A percentile compares a stretch with the other conserved stretches of the same genome.
Conservation (phyloP, 2,797 vertebrate species). For the Cuculus canorus region DNA sequence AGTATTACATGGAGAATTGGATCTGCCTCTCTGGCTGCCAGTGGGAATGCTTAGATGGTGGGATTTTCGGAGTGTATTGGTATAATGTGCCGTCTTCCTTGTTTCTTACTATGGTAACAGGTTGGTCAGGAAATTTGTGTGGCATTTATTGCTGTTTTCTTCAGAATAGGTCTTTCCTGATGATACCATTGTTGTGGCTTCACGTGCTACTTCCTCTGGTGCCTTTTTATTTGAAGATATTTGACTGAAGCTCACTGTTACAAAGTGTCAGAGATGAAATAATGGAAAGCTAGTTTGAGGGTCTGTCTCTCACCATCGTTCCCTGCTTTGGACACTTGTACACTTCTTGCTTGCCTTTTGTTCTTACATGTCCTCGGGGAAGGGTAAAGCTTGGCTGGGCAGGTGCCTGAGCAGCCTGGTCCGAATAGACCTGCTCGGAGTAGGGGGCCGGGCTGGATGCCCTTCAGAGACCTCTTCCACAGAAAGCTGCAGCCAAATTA, state of each 20-base stretch:
- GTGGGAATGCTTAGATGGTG: no score
- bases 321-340: background rate
- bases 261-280: background rate
- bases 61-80: background rate
- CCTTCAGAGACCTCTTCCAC: background rate
- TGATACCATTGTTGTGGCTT: background rate
- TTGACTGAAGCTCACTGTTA: background rate
- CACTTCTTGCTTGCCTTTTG: background rate
- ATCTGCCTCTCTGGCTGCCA: background rate
- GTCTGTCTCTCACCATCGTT: fast-evolving
- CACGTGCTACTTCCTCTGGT: background rate
- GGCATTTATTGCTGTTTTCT: background rate
- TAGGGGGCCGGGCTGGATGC: background rate
- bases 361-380: background rate
- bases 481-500: background rate
- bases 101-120: background rate
- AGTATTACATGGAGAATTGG: background rate
- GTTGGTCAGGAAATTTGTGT: background rate
- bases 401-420: background rate
- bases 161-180: background rate
- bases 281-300: background rate
- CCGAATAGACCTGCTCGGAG: background rate
- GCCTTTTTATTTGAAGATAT: background rate
- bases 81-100: background rate
- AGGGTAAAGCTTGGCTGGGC: background rate